Percentiles rank a stretch among this genome's conserved stretches.
Conservation (phyloP, 2,888 invertebrate species). For the Metacarcinus magister region DNA sequence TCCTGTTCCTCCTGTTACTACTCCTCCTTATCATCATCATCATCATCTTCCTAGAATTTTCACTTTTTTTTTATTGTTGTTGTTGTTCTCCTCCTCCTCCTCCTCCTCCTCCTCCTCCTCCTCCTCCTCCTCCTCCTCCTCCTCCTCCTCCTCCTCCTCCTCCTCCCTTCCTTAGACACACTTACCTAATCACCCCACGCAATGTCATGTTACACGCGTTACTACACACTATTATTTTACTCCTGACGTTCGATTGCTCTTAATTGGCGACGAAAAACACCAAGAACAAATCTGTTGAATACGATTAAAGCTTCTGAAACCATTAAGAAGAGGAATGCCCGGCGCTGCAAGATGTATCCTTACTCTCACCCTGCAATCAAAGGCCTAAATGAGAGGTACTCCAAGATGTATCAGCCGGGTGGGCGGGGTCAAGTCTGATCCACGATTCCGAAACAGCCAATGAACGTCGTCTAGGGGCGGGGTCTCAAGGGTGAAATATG, state of each 20-base stretch:
- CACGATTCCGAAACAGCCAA: conserved; percentile 46
- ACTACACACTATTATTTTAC: background rate
- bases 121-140: background rate
- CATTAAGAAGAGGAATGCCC: conserved; percentile 57
- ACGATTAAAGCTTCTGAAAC: conserved; percentile 59
- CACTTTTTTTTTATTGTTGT: too few species aligned
- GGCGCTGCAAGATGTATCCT: conserved; percentile 39
- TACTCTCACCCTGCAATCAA: background rate
- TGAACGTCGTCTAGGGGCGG: background rate
- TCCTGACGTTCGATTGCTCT: conserved; percentile 38
- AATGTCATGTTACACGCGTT: background rate
- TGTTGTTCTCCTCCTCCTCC: too few species aligned
- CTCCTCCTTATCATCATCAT: too few species aligned
- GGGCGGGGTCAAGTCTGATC: conserved; percentile 50
- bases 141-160: background rate
- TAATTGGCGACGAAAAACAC: conserved; percentile 39
- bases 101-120: background rate
- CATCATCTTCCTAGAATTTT: too few species aligned
- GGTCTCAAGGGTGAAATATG: conserved; percentile 40
- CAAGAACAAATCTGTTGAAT: conserved; percentile 48
- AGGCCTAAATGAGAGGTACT: background rate
- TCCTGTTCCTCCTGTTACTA: too few species aligned
- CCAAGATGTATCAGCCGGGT: conserved; percentile 2
- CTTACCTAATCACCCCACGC: conserved; percentile 17
- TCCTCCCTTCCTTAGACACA: background rate